Conservation (phyloP, 2,888 invertebrate genomes). For the Melipona bicolor region DNA sequence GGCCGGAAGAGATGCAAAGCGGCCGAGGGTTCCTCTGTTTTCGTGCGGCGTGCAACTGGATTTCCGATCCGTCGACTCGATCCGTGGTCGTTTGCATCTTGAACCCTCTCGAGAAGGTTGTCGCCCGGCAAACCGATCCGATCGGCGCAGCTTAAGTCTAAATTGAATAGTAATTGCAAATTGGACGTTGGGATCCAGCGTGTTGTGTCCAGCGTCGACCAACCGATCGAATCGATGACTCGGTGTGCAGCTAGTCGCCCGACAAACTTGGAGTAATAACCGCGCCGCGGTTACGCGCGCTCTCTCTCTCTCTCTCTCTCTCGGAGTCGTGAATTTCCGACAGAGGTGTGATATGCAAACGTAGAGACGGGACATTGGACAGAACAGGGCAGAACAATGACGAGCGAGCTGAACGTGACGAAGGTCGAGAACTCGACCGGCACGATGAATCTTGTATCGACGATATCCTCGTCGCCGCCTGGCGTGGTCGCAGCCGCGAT, state of each 20-base stretch:
- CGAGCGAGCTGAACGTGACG: constrained; percentile 56
- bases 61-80: constrained; percentile 2
- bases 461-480: constrained; percentile 69
- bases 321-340: not conserved
- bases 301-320: too few species aligned
- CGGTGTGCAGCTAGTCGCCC: not conserved
- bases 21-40: not conserved
- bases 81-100: not conserved
- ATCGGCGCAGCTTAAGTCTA: constrained; percentile 21
- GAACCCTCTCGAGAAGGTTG: not conserved
- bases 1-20: constrained; percentile 42
- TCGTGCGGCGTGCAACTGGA: constrained; percentile 23
- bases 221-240: constrained; percentile 25
- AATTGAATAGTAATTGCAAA: constrained; percentile 31
- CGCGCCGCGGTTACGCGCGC: not conserved
- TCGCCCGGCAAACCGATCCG: not conserved
- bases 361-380: not conserved
- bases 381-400: constrained; percentile 25
- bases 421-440: constrained; percentile 63
- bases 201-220: not conserved
- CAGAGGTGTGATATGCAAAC: constrained; percentile 8
- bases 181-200: not conserved
- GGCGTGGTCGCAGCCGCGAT: constrained; percentile 76
- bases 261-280: constrained; percentile 20
- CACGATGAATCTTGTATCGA: constrained; percentile 68